Conservation (phyloP, 2,797 vertebrate species). For the Dryobates pubescens region DNA sequence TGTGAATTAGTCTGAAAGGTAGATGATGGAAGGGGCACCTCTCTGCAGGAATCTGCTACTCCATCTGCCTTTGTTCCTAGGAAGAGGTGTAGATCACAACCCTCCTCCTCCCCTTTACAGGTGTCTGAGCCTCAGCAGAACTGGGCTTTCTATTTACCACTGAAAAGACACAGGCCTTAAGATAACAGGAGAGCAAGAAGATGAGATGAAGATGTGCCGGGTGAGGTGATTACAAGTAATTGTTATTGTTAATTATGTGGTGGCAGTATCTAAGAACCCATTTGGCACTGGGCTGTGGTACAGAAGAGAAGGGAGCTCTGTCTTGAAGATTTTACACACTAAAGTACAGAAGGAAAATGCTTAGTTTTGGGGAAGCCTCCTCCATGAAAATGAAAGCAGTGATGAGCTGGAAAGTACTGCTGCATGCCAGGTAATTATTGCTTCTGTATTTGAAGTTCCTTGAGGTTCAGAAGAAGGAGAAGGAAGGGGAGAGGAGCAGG, state of each 20-base stretch:
- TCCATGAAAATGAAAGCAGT: rapidly evolving
- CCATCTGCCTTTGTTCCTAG: neutral
- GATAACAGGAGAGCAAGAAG: neutral
- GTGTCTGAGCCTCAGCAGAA: neutral
- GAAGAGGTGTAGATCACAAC: neutral
- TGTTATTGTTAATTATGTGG: neutral
- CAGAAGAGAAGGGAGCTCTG: neutral
- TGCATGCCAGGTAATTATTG: neutral
- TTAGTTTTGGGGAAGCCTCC: neutral
- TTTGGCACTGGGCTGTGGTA: neutral
- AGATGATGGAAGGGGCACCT: neutral
- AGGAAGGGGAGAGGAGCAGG: neutral
- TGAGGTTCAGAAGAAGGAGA: neutral
- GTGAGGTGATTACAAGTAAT: neutral
- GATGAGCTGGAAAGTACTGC: neutral
- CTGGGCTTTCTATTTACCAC: neutral
- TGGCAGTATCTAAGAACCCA: neutral
- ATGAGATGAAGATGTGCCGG: neutral
- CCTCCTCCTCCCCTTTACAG: neutral
- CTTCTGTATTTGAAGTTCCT: neutral
- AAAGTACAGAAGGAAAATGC: neutral
- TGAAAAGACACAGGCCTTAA: neutral
- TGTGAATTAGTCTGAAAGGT: no score
- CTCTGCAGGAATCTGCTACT: neutral
- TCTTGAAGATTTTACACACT: neutral